Evolutionary conservation across 2,113 vertebrate species (phyloP).

Genomic region (Trogon melanurus): DNA sequence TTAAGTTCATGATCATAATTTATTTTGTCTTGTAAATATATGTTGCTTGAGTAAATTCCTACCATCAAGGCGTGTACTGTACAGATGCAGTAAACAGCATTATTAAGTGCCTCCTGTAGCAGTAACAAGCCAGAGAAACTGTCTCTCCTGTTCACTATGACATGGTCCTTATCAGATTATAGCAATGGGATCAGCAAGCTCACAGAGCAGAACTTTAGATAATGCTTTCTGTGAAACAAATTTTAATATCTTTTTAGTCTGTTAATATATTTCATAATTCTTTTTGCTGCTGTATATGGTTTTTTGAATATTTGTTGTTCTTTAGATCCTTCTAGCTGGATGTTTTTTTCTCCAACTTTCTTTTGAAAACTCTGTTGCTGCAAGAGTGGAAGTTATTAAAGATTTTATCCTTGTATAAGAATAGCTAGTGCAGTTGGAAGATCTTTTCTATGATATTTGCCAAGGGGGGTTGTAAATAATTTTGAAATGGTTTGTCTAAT

Average conservation of each 20-base stretch:
- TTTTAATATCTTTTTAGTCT: neutral
- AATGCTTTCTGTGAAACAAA: neutral
- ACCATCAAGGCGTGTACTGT: neutral
- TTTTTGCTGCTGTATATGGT: neutral
- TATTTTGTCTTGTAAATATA: neutral
- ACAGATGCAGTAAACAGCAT: neutral
- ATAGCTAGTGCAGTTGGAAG: neutral
- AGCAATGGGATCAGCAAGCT: neutral
- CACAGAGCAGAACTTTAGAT: neutral
- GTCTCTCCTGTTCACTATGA: neutral
- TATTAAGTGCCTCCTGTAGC: neutral
- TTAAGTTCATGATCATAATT: neutral
- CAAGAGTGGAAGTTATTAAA: neutral
- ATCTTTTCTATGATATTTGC: constrained; percentile 32
- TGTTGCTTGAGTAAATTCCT: neutral
- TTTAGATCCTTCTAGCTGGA: neutral
- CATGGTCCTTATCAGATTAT: neutral
- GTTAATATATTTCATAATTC: neutral
- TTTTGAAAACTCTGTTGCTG: neutral
- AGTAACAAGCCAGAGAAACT: neutral
- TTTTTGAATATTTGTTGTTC: neutral
- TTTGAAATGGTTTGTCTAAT: neutral
- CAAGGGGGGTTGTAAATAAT: constrained; percentile 20
- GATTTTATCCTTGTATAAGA: neutral
- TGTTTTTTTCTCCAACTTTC: neutral